Conservation (phyloP, 1,140 invertebrate genomes). For the Triops longicaudatus region DNA sequence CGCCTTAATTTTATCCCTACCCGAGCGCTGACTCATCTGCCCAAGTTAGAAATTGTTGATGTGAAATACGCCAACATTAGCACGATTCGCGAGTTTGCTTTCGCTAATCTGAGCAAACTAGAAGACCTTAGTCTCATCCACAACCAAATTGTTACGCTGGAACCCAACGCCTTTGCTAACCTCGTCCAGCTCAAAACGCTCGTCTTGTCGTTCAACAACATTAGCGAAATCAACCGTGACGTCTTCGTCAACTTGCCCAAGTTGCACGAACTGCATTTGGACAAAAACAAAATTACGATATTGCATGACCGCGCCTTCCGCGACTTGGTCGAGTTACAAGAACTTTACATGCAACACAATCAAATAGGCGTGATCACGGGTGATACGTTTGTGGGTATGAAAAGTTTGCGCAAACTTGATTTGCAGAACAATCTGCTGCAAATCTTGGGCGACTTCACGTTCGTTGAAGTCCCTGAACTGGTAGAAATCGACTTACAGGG, state of each 20-base stretch:
- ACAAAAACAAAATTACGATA: conserved; percentile 60
- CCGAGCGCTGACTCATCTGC: conserved; percentile 53
- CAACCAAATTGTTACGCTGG: conserved; percentile 55
- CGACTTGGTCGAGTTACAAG: conserved; percentile 52
- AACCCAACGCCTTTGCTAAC: conserved; percentile 56
- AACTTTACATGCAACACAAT: conserved; percentile 60
- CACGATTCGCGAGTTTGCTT: conserved; percentile 54
- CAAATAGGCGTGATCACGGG: conserved; percentile 56
- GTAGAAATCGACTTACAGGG: conserved; percentile 60
- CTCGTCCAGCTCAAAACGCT: conserved; percentile 54
- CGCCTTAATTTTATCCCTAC: conserved; percentile 56
- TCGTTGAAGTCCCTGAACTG: conserved; percentile 60
- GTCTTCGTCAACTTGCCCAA: conserved; percentile 59
- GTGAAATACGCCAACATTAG: conserved; percentile 61
- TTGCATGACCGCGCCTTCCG: conserved; percentile 61
- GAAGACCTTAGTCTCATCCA: conserved; percentile 54
- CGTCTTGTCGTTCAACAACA: conserved; percentile 59
- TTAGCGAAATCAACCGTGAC: conserved; percentile 57
- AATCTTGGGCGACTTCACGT: conserved; percentile 61
- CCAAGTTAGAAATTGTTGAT: conserved; percentile 52
- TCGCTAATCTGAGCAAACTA: conserved; percentile 57
- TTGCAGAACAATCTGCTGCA: conserved; percentile 58
- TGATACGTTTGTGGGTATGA: conserved; percentile 58
- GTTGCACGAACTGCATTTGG: conserved; percentile 55
- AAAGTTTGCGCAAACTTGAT: conserved; percentile 54